Base-by-base conservation (phyloP, 2,113 vertebrate genomes). In the Neolamprologus variostigma region DNA sequence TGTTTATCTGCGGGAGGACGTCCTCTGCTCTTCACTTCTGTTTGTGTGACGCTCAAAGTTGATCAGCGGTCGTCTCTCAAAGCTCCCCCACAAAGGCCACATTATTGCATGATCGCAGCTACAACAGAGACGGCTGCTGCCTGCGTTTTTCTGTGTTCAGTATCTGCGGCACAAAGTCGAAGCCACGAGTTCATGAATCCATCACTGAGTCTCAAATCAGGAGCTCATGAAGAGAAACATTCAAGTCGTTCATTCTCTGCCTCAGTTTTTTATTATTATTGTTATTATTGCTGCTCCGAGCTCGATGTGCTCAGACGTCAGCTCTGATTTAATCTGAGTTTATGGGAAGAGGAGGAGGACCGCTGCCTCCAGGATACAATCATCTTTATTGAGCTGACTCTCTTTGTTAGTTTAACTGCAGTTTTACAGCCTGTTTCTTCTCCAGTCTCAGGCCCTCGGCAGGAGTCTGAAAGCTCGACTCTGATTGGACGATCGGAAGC, bases 1-100 rank as follows among this genome's bases (percentile, higher is more conserved):
- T 88, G 86, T 90, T 86, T 80, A 45, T 87, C 66, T 73, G 40
- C 8, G 3, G 80, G 55, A 80, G 80, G 86, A 82, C 61, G 5
- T 83, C 90, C 80, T 82, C 71, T 66, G 87, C 59, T 82, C 71
- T 66, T 63, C 40, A 0, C 40, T 63, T 40, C 51, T 89, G 17
- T 80, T 66, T 87, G 35, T 63, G 16, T 9, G 66, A 85, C 23
- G 33, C 51, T 76, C 14, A 47, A 76, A 28, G 40, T 50, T 76
- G 2, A 3, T 57, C 51, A 40, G 4, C 13, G 28, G 78, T 40
- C 4, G 28, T 28, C 35, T 55, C 35, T 37, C 16, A 73, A 73
- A 42, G 54, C 76, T 78, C 26, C 2, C 5, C 17, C 73, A 51
- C 28, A 16, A 71, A 42, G 8, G 47, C 28, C 31, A 54, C 31